Conservation (phyloP, 1,140 invertebrate genomes). For the Pygmarrhopalites habei region DNA sequence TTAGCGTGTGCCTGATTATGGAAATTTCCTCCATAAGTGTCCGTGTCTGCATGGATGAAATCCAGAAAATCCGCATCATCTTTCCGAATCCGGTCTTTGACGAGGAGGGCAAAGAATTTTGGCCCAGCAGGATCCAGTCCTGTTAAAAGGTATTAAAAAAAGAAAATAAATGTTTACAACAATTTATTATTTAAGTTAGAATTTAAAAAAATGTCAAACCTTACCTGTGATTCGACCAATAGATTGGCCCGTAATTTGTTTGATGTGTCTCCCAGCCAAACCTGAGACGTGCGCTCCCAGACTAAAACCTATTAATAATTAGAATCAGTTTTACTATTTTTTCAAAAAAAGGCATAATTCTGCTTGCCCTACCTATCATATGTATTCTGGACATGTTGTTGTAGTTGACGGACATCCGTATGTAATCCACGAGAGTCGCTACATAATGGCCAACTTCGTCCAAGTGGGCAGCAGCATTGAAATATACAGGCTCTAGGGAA, state of each 20-base stretch:
- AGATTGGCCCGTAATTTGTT: conserved; percentile 6
- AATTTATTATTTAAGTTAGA: neutral
- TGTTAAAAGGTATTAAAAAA: neutral
- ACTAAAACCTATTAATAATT: no score
- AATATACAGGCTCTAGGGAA: neutral
- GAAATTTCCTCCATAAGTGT: neutral
- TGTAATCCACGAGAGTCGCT: neutral
- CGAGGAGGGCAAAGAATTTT: neutral
- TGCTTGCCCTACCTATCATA: no score
- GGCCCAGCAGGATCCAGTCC: neutral
- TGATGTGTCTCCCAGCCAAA: conserved; percentile 16
- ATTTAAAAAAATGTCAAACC: neutral
- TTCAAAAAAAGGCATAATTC: no score
- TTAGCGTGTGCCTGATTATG: conserved; percentile 10
- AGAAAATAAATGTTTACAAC: neutral
- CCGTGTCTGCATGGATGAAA: conserved; percentile 6
- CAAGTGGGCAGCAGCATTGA: neutral
- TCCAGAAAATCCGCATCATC: conserved; percentile 17
- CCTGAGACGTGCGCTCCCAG: conserved; percentile 33
- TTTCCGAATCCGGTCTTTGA: neutral
- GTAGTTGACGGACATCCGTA: neutral
- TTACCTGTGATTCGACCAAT: conserved; percentile 19
- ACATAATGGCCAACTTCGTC: neutral
- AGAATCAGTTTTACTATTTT: no score
- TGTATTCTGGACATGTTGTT: conserved; percentile 19